Conservation (phyloP, 2,888 invertebrate genomes). For the Lepidochitona cinerea region DNA sequence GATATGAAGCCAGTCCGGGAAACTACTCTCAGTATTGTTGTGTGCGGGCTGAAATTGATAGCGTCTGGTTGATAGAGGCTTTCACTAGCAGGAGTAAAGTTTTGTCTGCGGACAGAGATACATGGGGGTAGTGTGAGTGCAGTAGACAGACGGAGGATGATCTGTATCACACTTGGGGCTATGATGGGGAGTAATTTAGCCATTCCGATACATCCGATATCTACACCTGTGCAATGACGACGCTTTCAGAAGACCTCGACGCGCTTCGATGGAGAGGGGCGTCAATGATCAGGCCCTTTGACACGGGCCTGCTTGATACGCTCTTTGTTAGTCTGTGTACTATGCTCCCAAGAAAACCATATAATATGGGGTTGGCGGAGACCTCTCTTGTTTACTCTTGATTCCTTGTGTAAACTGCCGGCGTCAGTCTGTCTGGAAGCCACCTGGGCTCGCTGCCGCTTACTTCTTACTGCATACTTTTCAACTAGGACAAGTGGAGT, state of each 20-base stretch:
- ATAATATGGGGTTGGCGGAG: neutral
- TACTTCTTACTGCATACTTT: conserved; percentile 1
- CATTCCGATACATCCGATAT: neutral
- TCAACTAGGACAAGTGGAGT: neutral
- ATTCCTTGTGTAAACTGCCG: conserved; percentile 36
- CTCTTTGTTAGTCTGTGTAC: neutral
- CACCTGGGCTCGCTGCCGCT: conserved; percentile 27
- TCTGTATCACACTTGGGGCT: neutral
- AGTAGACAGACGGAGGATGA: too few species aligned
- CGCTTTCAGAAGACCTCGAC: neutral
- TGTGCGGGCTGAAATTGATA: too few species aligned
- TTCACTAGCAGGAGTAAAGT: too few species aligned
- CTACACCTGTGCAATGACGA: neutral
- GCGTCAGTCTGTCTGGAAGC: conserved; percentile 34
- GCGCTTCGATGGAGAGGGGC: neutral
- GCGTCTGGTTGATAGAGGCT: too few species aligned
- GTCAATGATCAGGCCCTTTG: neutral
- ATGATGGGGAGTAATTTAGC: neutral
- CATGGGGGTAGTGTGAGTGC: too few species aligned
- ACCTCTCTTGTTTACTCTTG: conserved; percentile 37
- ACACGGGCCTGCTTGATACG: conserved; percentile 2
- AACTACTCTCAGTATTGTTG: too few species aligned
- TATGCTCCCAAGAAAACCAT: neutral
- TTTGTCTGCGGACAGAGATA: too few species aligned
- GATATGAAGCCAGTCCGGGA: too few species aligned